Evolutionary conservation across 2,113 vertebrate genomes (phyloP).

Genomic region (Lipotes vexillifer): DNA sequence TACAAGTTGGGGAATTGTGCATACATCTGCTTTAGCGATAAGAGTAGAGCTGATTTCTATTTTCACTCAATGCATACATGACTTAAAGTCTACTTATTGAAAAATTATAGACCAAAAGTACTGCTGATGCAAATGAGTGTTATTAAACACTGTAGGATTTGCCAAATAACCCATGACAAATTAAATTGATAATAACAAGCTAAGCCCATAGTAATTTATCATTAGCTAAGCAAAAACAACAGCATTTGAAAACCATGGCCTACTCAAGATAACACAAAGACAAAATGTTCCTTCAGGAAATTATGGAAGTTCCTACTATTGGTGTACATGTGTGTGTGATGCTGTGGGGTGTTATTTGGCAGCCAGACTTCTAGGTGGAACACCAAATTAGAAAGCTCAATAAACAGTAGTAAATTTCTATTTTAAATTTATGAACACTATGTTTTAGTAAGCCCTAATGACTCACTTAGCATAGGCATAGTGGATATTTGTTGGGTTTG

Average conservation of each 20-base stretch:
- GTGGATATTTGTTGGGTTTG: background rate
- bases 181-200: conserved; percentile 21
- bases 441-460: background rate
- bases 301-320: background rate
- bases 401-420: background rate
- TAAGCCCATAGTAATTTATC: conserved; percentile 21
- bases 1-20: background rate
- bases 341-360: background rate
- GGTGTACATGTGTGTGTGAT: no score
- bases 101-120: conserved; percentile 36
- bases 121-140: conserved; percentile 28
- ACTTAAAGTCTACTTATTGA: conserved; percentile 50
- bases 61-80: background rate
- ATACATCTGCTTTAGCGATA: background rate
- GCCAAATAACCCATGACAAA: conserved; percentile 42
- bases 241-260: background rate
- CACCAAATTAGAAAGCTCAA: background rate
- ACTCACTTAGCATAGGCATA: background rate
- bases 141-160: conserved; percentile 42
- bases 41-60: background rate
- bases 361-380: background rate
- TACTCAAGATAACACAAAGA: background rate
- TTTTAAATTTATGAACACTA: background rate
- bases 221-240: background rate
- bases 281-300: background rate